Evolutionary conservation across 2,113 vertebrate species (phyloP), one percentile per base, ranked within the genome.

Genomic region (Lepus timidus): DNA sequence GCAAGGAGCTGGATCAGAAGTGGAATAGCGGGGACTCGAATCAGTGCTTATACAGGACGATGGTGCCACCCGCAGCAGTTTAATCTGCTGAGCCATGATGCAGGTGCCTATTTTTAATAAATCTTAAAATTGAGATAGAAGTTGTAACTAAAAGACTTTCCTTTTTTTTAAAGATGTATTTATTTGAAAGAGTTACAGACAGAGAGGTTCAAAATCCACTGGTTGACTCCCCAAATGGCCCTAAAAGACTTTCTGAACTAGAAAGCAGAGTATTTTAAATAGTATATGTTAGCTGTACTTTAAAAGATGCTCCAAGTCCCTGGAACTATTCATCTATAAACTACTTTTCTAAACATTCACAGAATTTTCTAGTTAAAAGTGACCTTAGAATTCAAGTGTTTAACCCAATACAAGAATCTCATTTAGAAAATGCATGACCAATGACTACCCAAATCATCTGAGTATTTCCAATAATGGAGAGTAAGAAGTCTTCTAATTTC

Each of bases 71-170:
- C 17, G 55, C 14, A 58, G 55, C 19, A 58, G 55, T 58, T 14
- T 58, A 58, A 58, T 19, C 55, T 16, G 13, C 44, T 58, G 55
- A 58, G 19, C 55, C 55, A 58, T 6, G 14, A 58, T 19, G 19
- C 13, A 44, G 44, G 44, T 58, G 55, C 55, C 55, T 58, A 29
- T 83, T 93, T 91, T 87, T 65, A 82, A 86, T 71, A 92, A 67
- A 76, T 92, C 67, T 95, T 89, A n/a, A 94, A 52, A 76, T 4
- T 85, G 14, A 87, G n/a, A 74, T 79, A 74, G 80, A 88, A 95
- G 29, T 31, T 88, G 11, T 55, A 81, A 74, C 20, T 44, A 92
- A 92, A 91, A 71, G 44, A 44, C 44, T 44, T 44, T 44, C 44
- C 6, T 44, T 44, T 44, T 44, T 44, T 44, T 44, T 44, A 44